Percentiles rank a stretch among this genome's conserved stretches.
Conservation (phyloP, 2,888 invertebrate genomes). For the Pyrgus malvae region DNA sequence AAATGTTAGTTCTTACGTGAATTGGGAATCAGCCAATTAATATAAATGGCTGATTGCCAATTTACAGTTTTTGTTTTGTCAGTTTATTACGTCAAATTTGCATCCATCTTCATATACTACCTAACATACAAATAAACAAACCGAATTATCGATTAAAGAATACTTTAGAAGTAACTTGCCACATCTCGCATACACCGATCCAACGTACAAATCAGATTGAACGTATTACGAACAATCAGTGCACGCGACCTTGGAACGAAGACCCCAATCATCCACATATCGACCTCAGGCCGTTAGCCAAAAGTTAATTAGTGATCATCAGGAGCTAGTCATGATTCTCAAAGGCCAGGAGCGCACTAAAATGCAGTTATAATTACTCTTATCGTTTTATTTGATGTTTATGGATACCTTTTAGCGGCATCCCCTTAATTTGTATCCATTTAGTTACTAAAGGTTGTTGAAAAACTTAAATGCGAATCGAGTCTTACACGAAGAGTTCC, state of each 20-base stretch:
- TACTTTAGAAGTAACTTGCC: background rate
- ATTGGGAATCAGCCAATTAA: no score
- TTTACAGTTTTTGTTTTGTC: no score
- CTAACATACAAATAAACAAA: background rate
- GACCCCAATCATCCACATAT: constrained; percentile 21
- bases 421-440: background rate
- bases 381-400: constrained; percentile 5
- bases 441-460: no score
- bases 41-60: no score
- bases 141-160: background rate
- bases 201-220: constrained; percentile 46
- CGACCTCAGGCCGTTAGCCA: constrained; percentile 29
- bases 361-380: constrained; percentile 17
- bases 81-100: no score
- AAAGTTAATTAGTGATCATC: constrained; percentile 28
- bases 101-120: no score
- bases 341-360: constrained; percentile 22
- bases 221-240: constrained; percentile 26
- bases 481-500: no score
- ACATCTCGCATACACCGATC: constrained; percentile 38
- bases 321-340: constrained; percentile 16
- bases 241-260: constrained; percentile 29
- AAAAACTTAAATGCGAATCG: no score
- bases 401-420: background rate
- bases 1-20: no score